Percentiles rank a stretch among this genome's conserved stretches.
These are phyloP conservation scores for Lepetodrilus schrolli DNA, from an alignment of 2,888 invertebrate species.

Conservation along the genomic window DNA sequence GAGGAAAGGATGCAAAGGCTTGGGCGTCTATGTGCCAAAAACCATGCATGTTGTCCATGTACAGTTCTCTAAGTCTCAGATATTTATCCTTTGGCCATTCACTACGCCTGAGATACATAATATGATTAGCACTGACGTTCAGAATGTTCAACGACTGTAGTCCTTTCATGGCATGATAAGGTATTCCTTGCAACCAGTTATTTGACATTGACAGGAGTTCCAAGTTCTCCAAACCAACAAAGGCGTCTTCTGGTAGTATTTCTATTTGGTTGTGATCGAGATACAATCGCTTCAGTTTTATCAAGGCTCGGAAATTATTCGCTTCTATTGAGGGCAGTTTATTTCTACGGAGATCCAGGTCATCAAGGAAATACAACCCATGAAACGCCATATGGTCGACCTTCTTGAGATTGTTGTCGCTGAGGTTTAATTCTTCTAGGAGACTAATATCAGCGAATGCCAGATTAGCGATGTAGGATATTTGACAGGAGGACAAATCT, in stretches of 20 bases:
- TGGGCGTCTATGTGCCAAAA: not conserved
- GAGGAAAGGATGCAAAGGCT: not conserved
- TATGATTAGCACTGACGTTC: slow-evolving; percentile 34
- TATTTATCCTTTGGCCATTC: not conserved
- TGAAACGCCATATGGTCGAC: not conserved
- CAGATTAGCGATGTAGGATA: slow-evolving; percentile 1
- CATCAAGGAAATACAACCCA: slow-evolving; percentile 7
- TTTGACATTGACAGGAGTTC: slow-evolving; percentile 29
- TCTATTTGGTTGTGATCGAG: slow-evolving; percentile 28
- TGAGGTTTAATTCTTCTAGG: slow-evolving; percentile 14
- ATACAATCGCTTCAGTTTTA: slow-evolving; percentile 11
- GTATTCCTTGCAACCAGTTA: slow-evolving; percentile 29
- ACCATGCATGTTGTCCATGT: not conserved
- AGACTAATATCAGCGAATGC: not conserved
- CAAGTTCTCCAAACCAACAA: slow-evolving; percentile 30
- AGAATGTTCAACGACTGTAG: slow-evolving; percentile 1
- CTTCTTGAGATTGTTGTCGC: slow-evolving; percentile 6
- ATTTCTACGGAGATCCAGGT: slow-evolving; percentile 19
- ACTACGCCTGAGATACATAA: not conserved
- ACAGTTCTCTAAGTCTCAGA: not conserved
- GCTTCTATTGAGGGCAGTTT: not conserved
- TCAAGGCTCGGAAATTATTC: slow-evolving; percentile 5
- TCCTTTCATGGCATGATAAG: slow-evolving; percentile 22
- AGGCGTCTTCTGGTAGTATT: not conserved
- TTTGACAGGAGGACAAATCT: slow-evolving; percentile 15